phyloP scores from a whole-genome alignment of 2,113 vertebrate genomes.

The Acanthochromis polyacanthus region DNA sequence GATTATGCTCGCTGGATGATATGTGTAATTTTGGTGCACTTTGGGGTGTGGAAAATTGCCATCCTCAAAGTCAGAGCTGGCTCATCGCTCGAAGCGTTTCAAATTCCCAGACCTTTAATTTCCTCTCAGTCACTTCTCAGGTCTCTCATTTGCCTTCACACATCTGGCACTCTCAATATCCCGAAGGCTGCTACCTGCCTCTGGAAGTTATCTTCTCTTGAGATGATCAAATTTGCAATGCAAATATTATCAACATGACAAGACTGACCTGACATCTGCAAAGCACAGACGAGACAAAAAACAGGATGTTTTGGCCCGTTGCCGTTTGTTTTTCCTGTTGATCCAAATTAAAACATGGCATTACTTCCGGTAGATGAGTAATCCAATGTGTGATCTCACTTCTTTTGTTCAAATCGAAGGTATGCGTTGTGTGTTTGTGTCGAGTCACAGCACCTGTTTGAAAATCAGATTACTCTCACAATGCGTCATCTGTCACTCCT shows the following conservation, averaged over 20 bases:
- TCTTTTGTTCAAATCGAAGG: constrained; percentile 5
- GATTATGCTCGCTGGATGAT: constrained; percentile 51
- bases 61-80: constrained; percentile 38
- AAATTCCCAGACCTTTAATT: constrained; percentile 63
- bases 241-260: background rate
- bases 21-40: constrained; percentile 60
- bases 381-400: background rate
- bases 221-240: constrained; percentile 8
- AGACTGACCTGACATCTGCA: background rate
- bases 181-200: constrained; percentile 34
- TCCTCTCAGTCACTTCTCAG: constrained; percentile 35
- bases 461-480: constrained; percentile 25
- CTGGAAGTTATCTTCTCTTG: constrained; percentile 6
- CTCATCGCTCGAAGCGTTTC: constrained; percentile 45
- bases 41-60: constrained; percentile 59
- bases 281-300: background rate
- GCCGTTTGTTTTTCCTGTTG: constrained; percentile 1
- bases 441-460: constrained; percentile 13
- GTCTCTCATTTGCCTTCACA: constrained; percentile 68
- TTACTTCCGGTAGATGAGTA: constrained; percentile 4
- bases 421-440: background rate
- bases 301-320: background rate
- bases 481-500: constrained; percentile 39
- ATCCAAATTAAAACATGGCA: background rate
- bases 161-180: constrained; percentile 40